A percentile compares a stretch with the other conserved stretches of the same genome.
Evolutionary conservation across 37 sponge, comb jelly and placozoan genomes (phyloP).

Genomic region (Chondrosia reniformis): DNA sequence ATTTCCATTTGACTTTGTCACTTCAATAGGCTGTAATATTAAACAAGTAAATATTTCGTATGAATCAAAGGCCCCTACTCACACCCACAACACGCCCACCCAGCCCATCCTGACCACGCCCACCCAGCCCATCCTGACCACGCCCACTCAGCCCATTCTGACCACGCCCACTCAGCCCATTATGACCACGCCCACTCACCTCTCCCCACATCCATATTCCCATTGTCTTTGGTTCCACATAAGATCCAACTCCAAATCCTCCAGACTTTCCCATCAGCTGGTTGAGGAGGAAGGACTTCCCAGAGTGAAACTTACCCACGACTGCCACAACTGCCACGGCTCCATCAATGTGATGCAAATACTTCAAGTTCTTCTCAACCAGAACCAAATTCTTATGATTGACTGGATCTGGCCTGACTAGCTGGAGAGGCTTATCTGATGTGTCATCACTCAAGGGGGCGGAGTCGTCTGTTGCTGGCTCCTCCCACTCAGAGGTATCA

Average conservation of each 20-base stretch:
- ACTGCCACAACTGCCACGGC: conserved; percentile 89
- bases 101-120: too few species aligned
- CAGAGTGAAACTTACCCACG: conserved; percentile 89
- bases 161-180: too few species aligned
- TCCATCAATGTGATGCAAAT: conserved; percentile 59
- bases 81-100: too few species aligned
- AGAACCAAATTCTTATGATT: conserved; percentile 65
- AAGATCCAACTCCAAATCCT: conserved; percentile 86
- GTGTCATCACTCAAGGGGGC: too few species aligned
- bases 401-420: conserved; percentile 74
- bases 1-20: conserved; percentile 37
- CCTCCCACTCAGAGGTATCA: too few species aligned
- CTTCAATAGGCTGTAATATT: conserved; percentile 67
- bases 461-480: conserved; percentile 1
- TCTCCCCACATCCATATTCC: conserved; percentile 98
- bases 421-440: conserved; percentile 77
- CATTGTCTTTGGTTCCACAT: conserved; percentile 90
- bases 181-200: too few species aligned
- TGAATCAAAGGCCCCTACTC: too few species aligned
- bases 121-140: too few species aligned
- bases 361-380: conserved; percentile 63
- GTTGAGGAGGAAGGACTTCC: conserved; percentile 89
- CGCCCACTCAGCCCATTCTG: too few species aligned
- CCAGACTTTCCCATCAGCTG: conserved; percentile 87
- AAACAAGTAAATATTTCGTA: too few species aligned